Percentiles rank a stretch among this genome's conserved stretches.
Evolutionary conservation across 2,888 invertebrate genomes (phyloP).

Genomic region (Hyppa rectilinea): DNA sequence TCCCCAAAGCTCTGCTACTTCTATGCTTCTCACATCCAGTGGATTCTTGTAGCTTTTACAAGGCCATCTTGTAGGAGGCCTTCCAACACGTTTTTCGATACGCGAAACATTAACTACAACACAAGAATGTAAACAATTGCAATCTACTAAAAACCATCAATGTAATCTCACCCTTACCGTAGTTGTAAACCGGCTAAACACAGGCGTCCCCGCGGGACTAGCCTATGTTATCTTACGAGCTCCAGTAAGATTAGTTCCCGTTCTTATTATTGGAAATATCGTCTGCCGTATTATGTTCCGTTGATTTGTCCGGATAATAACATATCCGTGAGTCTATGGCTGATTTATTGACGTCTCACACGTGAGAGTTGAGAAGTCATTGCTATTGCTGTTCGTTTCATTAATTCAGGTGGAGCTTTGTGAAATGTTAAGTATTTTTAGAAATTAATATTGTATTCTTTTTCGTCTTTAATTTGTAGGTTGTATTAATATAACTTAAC

Average conservation of each 20-base stretch:
- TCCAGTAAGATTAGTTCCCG: constrained; percentile 88
- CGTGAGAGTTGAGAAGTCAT: constrained; percentile 20
- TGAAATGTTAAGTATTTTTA: neutral
- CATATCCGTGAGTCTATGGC: constrained; percentile 44
- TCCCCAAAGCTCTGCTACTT: too few relatives aligned
- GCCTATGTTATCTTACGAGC: constrained; percentile 85
- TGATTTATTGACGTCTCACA: constrained; percentile 53
- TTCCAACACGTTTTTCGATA: too few relatives aligned
- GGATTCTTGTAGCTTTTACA: too few relatives aligned
- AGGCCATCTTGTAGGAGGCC: too few relatives aligned
- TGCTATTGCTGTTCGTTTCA: constrained; percentile 29
- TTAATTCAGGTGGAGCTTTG: neutral
- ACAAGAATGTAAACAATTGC: constrained; percentile 3
- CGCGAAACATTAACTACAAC: too few relatives aligned
- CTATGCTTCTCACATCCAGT: too few relatives aligned
- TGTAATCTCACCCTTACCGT: constrained; percentile 45
- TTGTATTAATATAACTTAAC: too few relatives aligned
- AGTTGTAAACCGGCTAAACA: constrained; percentile 80
- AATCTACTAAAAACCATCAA: constrained; percentile 11
- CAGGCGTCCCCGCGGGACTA: constrained; percentile 76
- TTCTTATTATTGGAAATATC: constrained; percentile 81
- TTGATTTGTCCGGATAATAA: constrained; percentile 67
- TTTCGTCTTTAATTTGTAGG: too few relatives aligned
- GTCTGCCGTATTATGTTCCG: constrained; percentile 70
- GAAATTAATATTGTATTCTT: too few relatives aligned